Conservation (phyloP, 2,888 invertebrate species). For the Adineta ricciae region DNA sequence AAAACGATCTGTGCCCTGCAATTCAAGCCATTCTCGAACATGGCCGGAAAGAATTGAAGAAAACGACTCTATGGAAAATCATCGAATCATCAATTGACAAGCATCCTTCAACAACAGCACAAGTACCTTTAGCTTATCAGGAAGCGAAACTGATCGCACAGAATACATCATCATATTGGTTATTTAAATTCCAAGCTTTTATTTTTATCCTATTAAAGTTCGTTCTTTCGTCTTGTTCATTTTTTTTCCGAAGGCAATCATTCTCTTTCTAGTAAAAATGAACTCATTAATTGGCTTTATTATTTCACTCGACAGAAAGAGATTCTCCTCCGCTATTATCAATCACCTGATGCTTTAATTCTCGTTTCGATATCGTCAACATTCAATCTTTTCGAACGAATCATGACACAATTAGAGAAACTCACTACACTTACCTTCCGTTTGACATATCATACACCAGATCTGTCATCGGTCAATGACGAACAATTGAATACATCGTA, state of each 20-base stretch:
- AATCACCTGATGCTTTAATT: neutral
- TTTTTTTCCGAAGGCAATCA: neutral
- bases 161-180: neutral
- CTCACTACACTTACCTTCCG: neutral
- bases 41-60: neutral
- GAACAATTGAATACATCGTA: neutral
- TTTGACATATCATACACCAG: neutral
- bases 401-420: conserved; percentile 14
- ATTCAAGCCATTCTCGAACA: neutral
- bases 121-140: neutral
- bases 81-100: neutral
- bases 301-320: neutral
- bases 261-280: neutral
- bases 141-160: neutral
- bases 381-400: conserved; percentile 4
- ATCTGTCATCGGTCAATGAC: neutral
- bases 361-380: neutral
- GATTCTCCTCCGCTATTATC: neutral
- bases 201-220: neutral
- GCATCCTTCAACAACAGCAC: neutral
- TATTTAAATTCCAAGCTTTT: conserved; percentile 17
- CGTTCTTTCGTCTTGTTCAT: neutral
- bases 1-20: neutral
- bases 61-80: conserved; percentile 6
- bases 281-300: conserved; percentile 13